Base-by-base conservation (phyloP, 64 coral and sea anemone genomes). In the Acropora tenuis region DNA sequence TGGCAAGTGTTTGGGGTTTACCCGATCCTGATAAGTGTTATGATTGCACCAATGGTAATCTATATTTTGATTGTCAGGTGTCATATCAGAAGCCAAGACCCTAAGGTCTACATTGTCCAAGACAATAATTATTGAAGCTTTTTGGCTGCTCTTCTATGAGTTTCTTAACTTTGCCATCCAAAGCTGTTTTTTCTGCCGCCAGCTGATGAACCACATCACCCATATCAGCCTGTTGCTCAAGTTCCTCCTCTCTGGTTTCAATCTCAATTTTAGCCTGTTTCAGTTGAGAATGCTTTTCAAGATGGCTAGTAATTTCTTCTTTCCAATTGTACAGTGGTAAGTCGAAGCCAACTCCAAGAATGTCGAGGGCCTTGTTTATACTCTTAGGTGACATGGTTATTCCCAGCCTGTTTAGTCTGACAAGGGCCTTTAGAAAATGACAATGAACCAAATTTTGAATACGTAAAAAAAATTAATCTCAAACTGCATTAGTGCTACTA, bases 11-110 rank as follows among this genome's bases (percentile, higher is more conserved):
- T 5, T 6, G 8, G 77, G 84, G 12, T 80, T 88, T 17, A 93
- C 84, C 67, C 91, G 71, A 44, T 93, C 84, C 11, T 58, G 0
- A 44, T 58, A 17, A 2, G 76, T 76, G 80, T 80, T 93, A 55
- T 87, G 75, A 43, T 88, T 93, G 41, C 75, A 87, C 91, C 84
- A 93, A n/a, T 93, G 91, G 49, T 87, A 69, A 15, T 87, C 83
- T 74, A 74, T 87, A 59, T 88, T 93, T 58, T 88, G 83, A 42
- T 88, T 74, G 47, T 93, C 91, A 10, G 91, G 80, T 13, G 84
- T 93, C 83, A 80, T 93, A 47, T 93, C 84, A 59, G 75, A 18
- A 42, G 82, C 91, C 43, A 43, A 47, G 12, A 87, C 45, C 40
- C 41, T 47, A 6, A 93, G 13, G 41, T 93, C 83, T 4, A 88